Base-by-base conservation (phyloP, 2,888 invertebrate species). In the Himalopsyche kuldschensis region DNA sequence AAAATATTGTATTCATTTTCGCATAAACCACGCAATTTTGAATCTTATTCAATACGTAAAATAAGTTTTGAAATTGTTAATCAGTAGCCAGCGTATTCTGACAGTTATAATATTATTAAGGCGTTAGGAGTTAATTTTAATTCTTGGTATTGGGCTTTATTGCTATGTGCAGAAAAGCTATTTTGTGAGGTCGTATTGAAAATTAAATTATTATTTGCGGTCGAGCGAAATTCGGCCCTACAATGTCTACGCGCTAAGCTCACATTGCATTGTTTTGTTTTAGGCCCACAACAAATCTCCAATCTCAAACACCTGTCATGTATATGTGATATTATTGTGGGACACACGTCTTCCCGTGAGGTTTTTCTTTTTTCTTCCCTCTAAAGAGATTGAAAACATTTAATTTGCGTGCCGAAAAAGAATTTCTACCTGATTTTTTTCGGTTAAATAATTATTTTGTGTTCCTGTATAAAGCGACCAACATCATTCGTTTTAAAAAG, bases 291-390 rank as follows among this genome's bases (percentile, higher is more conserved):
- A 75, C 80, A 80, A 80, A 80, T 80, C 80, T 80, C 47, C 75
- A 75, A 80, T 80, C 80, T 75, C 76, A 80, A 80, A 75, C 75
- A 75, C 69, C 80, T 80, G 80, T 80, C 80, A 80, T 80, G 80
- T 80, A 69, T 75, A 48, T 69, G 69, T 80, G 69, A 69, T 80
- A 80, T 80, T 80, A 80, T 80, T 80, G 75, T 80, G 47, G 80
- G 75, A 41, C 80, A 80, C 75, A 75, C 41, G 75, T 63, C 69
- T 79, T 80, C 69, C 80, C 80, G 80, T 69, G 46, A 69, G 35
- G 76, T 76, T 76, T 76, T 76, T 24, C 10, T 69, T 69, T 24
- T 69, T 69, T 24, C 24, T 30, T 27, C 30, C 69, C 27, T 30
- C 30, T 69, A 11, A 24, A 69, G 69, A 11, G 69, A 69, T 69